Percentiles rank a stretch among this genome's conserved stretches.
These are phyloP conservation scores for Leucophenga maculata DNA, from an alignment of 2,888 invertebrate species.

Conservation along the genomic window DNA sequence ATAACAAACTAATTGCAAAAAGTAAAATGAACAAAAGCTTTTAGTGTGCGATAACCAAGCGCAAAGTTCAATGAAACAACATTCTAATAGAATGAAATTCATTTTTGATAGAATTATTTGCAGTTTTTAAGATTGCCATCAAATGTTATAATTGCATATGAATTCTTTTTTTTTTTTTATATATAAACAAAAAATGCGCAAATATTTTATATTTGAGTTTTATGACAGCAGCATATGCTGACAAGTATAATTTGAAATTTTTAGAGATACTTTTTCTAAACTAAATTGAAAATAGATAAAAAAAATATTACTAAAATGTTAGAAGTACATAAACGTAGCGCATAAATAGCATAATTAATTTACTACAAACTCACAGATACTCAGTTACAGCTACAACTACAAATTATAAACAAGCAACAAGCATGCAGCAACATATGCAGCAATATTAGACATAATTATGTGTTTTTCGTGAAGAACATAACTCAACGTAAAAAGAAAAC, in stretches of 20 bases:
- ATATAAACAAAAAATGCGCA: no score
- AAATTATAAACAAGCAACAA: neutral
- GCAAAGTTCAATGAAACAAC: neutral
- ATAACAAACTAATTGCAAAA: no score
- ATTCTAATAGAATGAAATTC: no score
- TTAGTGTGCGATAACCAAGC: neutral
- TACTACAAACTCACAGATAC: conserved; percentile 26
- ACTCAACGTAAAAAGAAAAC: neutral
- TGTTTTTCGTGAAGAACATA: neutral
- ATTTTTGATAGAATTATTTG: no score
- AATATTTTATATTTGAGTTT: no score
- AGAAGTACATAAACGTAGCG: conserved; percentile 25
- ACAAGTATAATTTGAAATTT: no score
- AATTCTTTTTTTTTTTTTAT: no score
- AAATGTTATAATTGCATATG: no score
- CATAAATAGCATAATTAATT: conserved; percentile 56
- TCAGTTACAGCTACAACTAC: conserved; percentile 35
- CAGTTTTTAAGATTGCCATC: no score
- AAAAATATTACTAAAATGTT: conserved; percentile 27
- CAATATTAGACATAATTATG: conserved; percentile 39
- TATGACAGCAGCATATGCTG: no score
- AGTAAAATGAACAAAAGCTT: neutral
- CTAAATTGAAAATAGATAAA: conserved; percentile 33
- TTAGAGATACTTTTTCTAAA: no score
- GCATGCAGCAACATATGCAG: conserved; percentile 39